Evolutionary conservation across 2,797 vertebrate species (phyloP).

Genomic region (Fratercula arctica): DNA sequence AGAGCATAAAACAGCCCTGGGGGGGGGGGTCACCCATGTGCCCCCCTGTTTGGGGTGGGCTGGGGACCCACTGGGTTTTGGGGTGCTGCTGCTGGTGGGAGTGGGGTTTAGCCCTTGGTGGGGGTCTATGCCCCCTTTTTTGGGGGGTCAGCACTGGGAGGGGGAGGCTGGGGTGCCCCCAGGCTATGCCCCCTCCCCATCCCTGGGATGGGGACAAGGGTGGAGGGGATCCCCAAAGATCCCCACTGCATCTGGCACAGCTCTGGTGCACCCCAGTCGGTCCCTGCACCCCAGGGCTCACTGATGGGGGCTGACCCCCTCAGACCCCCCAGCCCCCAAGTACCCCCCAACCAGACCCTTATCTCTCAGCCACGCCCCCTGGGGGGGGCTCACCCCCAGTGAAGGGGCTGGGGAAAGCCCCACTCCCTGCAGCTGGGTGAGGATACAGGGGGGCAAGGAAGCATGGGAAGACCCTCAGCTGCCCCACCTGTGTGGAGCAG

Average conservation of each 20-base stretch:
- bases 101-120: neutral
- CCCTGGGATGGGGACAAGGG: too few species aligned
- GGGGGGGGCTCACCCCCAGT: neutral
- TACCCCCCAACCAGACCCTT: neutral
- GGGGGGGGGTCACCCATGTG: neutral
- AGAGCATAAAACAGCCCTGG: neutral
- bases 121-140: neutral
- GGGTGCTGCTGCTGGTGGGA: neutral
- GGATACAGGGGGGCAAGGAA: neutral
- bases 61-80: neutral
- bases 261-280: neutral
- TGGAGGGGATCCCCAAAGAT: neutral
- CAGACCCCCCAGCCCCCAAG: too few species aligned
- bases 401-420: neutral
- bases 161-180: too few species aligned
- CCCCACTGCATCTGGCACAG: neutral
- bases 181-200: neutral
- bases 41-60: neutral
- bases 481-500: accelerated
- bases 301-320: neutral
- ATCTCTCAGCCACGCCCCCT: too few species aligned
- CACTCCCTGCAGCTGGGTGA: neutral
- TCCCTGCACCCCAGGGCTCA: neutral
- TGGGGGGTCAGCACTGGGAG: neutral
- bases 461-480: accelerated